A percentile compares a stretch with the other conserved stretches of the same genome.
phyloP scores from a whole-genome alignment of 2,797 vertebrate genomes.

The Coluber constrictor region DNA sequence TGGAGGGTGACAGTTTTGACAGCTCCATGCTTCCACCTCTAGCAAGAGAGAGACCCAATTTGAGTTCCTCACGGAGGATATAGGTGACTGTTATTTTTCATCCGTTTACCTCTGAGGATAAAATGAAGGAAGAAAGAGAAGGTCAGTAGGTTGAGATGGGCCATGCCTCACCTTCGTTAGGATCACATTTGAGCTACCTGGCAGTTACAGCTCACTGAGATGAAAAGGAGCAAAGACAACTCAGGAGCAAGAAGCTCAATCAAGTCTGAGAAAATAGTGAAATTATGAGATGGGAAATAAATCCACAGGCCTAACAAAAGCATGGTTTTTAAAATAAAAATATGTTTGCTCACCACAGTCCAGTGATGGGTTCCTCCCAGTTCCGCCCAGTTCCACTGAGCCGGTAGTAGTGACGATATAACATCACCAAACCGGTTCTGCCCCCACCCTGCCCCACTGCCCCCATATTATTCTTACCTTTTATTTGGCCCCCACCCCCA shows the following conservation, averaged over 20 bases:
- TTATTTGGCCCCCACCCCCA: too few relatives aligned
- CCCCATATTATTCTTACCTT: too few relatives aligned
- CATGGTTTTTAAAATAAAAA: not conserved
- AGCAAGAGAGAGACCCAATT: not conserved
- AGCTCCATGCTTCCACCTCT: not conserved
- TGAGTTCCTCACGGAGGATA: not conserved
- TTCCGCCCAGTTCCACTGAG: too few relatives aligned
- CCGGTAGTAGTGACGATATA: too few relatives aligned
- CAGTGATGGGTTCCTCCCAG: too few relatives aligned
- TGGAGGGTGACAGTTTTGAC: slow-evolving; percentile 29
- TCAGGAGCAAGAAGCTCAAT: not conserved
- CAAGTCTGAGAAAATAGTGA: not conserved
- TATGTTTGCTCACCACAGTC: not conserved
- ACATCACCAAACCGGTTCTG: too few relatives aligned
- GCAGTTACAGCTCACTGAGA: not conserved
- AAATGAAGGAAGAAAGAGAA: not conserved
- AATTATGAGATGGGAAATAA: not conserved
- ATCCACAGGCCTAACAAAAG: not conserved
- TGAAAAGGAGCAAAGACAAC: not conserved
- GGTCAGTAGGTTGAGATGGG: not conserved
- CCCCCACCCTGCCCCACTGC: too few relatives aligned
- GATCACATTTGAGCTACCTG: not conserved
- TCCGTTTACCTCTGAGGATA: not conserved
- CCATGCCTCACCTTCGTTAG: not conserved
- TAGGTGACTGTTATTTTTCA: not conserved